Percentiles rank a stretch among this genome's conserved stretches.
Evolutionary conservation across 35 echinoderm and acorn worm genomes (phyloP).

Genomic region (Heliocidaris erythrogramma): DNA sequence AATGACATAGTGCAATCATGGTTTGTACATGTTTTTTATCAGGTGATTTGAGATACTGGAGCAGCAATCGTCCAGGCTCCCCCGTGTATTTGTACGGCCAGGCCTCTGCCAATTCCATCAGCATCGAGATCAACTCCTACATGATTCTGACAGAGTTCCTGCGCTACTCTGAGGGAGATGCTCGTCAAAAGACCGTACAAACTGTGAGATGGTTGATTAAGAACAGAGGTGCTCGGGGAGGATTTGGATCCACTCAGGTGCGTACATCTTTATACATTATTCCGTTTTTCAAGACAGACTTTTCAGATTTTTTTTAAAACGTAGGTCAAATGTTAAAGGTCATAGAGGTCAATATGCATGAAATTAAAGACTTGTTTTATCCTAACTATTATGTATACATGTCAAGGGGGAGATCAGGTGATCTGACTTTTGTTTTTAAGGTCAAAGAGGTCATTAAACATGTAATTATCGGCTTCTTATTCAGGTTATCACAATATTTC

Average conservation of each 20-base stretch:
- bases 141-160: conserved; percentile 34
- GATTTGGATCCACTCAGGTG: conserved; percentile 66
- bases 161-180: neutral
- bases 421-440: no score
- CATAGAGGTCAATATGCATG: no score
- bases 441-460: no score
- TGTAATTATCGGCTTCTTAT: no score
- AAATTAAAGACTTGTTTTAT: no score
- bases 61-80: neutral
- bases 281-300: neutral
- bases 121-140: conserved; percentile 51
- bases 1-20: neutral
- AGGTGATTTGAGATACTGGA: conserved; percentile 27
- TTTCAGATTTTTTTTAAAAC: no score
- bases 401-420: no score
- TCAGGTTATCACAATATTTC: no score
- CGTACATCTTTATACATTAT: neutral
- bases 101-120: conserved; percentile 11
- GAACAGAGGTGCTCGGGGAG: conserved; percentile 51
- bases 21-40: neutral
- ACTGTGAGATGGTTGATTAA: conserved; percentile 60
- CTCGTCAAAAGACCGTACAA: neutral
- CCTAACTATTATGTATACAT: no score
- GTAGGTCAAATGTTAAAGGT: no score
- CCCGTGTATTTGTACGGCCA: neutral